phyloP scores from a whole-genome alignment of 2,888 invertebrate genomes.

The Dilophus febrilis region DNA sequence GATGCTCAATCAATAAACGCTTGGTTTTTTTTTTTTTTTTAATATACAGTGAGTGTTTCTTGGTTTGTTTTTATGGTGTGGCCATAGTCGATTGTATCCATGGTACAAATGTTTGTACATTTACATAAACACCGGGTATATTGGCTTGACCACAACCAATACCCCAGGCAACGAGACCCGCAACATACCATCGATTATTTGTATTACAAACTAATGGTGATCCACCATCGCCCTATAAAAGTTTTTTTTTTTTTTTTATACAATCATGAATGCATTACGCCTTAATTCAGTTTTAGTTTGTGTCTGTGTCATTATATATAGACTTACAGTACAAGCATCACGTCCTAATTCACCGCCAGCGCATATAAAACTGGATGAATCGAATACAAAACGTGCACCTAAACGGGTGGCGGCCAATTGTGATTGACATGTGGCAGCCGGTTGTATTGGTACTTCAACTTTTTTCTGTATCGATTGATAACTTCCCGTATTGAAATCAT shows the following conservation, averaged over 20 bases:
- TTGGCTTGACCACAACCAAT: conserved; percentile 44
- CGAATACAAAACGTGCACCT: conserved; percentile 41
- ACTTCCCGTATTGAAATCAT: conserved; percentile 43
- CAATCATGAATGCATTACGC: too few relatives aligned
- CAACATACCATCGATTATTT: conserved; percentile 26
- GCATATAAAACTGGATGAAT: conserved; percentile 52
- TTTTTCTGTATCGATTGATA: conserved; percentile 55
- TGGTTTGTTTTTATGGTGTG: neutral
- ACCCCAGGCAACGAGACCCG: conserved; percentile 38
- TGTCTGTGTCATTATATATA: neutral
- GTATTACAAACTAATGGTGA: conserved; percentile 27
- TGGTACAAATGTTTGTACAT: conserved; percentile 44
- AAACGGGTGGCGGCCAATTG: conserved; percentile 46
- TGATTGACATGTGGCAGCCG: conserved; percentile 44
- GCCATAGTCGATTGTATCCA: conserved; percentile 41
- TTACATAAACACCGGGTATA: conserved; percentile 63
- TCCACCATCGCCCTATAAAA: conserved; percentile 34
- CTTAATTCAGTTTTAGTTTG: neutral
- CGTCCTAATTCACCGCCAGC: conserved; percentile 62
- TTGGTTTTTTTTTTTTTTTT: too few relatives aligned
- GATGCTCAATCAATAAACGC: too few relatives aligned
- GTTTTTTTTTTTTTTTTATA: too few relatives aligned
- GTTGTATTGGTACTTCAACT: conserved; percentile 55
- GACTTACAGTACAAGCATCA: conserved; percentile 59
- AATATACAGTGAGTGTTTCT: neutral